These are phyloP conservation scores for Clarias platycephalus DNA, from an alignment of 2,797 vertebrate species.

Conservation along the genomic window DNA sequence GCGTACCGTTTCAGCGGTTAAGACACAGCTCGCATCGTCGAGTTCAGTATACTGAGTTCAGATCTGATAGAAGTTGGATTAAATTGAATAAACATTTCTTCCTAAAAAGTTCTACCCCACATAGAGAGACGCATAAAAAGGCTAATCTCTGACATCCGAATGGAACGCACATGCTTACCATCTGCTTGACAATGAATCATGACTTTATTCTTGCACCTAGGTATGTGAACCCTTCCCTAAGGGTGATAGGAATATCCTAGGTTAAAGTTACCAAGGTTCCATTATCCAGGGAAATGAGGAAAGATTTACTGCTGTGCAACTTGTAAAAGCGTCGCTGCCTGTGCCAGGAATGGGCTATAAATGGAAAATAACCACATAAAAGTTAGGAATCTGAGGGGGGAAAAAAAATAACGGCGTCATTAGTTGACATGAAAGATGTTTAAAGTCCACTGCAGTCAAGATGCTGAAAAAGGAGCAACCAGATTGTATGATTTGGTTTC, in stretches of 20 bases:
- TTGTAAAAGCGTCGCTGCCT: constrained; percentile 29
- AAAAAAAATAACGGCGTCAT: neutral
- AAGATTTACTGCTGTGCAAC: constrained; percentile 40
- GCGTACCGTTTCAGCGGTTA: neutral
- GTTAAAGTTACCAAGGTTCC: constrained; percentile 37
- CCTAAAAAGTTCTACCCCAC: neutral
- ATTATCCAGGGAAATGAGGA: constrained; percentile 25
- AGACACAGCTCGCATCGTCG: neutral
- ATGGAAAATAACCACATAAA: constrained; percentile 19
- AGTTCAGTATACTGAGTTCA: neutral
- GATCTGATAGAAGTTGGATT: neutral
- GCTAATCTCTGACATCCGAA: neutral
- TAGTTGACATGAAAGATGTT: neutral
- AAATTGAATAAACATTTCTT: neutral
- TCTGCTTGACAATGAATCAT: constrained; percentile 27
- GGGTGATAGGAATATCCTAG: constrained; percentile 45
- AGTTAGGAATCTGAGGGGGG: neutral
- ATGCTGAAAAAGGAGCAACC: neutral
- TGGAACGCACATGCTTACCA: constrained; percentile 17
- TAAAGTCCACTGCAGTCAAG: neutral
- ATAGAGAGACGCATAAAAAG: neutral
- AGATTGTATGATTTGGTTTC: neutral
- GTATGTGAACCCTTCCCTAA: constrained; percentile 32
- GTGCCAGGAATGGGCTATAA: constrained; percentile 20
- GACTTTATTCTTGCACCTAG: constrained; percentile 32